phyloP scores from a whole-genome alignment of 2,113 vertebrate genomes.

The Tursiops truncatus region DNA sequence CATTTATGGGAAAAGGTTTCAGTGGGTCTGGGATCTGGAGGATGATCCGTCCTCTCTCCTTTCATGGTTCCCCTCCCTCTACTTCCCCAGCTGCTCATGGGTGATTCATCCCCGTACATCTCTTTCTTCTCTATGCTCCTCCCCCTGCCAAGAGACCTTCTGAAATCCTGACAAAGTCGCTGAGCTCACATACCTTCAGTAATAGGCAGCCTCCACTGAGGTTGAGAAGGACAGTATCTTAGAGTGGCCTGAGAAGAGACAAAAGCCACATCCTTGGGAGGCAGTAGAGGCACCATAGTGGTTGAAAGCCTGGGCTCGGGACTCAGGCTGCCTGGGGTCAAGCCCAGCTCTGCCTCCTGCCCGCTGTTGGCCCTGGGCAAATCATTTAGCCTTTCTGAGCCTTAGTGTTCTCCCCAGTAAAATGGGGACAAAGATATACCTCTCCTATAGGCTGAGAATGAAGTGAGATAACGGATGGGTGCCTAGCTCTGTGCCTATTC shows the following conservation, averaged over 20 bases:
- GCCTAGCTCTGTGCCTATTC: background rate
- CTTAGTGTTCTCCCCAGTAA: background rate
- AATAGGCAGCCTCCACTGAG: background rate
- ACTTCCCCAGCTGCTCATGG: background rate
- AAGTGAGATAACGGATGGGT: accelerated
- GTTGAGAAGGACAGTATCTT: background rate
- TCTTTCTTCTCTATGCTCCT: background rate
- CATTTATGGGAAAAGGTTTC: background rate
- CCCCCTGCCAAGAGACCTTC: background rate
- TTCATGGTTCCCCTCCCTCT: background rate
- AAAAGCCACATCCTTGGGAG: background rate
- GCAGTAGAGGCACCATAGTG: background rate
- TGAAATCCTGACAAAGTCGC: background rate
- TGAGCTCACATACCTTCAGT: background rate
- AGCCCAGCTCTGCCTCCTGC: background rate
- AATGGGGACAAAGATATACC: background rate
- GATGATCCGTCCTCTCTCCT: background rate
- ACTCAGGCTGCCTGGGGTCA: background rate
- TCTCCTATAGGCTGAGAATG: background rate
- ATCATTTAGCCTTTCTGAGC: background rate
- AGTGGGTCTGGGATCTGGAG: background rate
- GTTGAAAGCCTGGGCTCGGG: background rate
- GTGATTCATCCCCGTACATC: constrained; percentile 6
- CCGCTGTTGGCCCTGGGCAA: background rate
- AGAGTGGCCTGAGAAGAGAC: background rate